Base-by-base conservation (phyloP, 2,797 vertebrate species). In the Babyrousa celebensis region DNA sequence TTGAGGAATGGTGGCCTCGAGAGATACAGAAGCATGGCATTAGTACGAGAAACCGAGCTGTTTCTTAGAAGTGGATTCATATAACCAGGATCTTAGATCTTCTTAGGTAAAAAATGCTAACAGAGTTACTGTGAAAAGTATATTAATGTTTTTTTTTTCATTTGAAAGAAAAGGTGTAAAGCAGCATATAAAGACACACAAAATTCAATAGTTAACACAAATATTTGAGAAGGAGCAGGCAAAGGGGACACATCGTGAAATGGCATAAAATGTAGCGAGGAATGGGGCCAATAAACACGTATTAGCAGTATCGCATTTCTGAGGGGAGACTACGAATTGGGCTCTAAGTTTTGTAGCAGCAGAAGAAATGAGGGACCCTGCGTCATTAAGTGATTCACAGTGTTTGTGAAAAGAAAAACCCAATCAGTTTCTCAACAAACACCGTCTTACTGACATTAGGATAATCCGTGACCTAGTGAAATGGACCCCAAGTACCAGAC, bases 251-350 rank as follows among this genome's bases (percentile, higher is more conserved):
- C 36, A 71, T 21, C 12, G 85, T 68, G 27, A 85, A 48, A 20
- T 63, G 62, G 85, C 12, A 23, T n/a, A 75, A 91, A 88, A 79
- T 56, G n/a, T 43, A 87, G 83, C 71, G 29, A n/a, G 48, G 83
- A 88, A 25, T 68, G 63, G 16, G 23, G 67, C 11, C 20, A 77
- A 18, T 65, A 70, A 91, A 94, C 74, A 86, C 40, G 32, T 68
- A 21, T 48, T 71, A 78, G 29, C 17, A 52, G 11, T 20, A 10
- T 71, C 65, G 23, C 27, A 6, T 52, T 85, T 32, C 72, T 91
- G 82, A 92, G 54, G 40, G 17, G 23, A 70, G 12, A 88, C 54
- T 56, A 62, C 40, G 75, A 5, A 88, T 86, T 86, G 85, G 40
- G 12, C 65, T 71, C 12, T 86, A 65, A 63, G 58, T 58, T 82